phyloP scores from a whole-genome alignment of 2,888 invertebrate genomes.

The Priapulus caudatus region DNA sequence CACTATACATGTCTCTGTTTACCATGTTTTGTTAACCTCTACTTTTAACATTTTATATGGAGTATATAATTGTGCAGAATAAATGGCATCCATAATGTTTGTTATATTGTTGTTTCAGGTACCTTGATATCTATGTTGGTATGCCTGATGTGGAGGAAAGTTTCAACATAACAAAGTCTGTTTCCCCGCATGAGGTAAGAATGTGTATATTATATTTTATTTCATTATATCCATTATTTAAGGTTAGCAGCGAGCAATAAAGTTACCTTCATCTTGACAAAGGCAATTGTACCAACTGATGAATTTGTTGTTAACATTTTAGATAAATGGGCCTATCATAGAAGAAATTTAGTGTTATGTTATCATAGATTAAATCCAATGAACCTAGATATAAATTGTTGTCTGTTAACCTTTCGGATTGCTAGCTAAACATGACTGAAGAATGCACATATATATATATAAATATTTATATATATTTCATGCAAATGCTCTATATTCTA shows the following conservation, averaged over 20 bases:
- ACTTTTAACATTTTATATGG: too few relatives aligned
- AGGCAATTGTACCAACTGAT: neutral
- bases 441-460: too few relatives aligned
- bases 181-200: slow-evolving; percentile 67
- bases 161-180: slow-evolving; percentile 68
- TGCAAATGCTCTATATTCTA: too few relatives aligned
- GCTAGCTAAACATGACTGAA: too few relatives aligned
- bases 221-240: neutral
- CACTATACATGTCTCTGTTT: too few relatives aligned
- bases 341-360: neutral
- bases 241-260: neutral
- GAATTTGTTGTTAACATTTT: neutral
- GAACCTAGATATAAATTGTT: too few relatives aligned
- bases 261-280: neutral
- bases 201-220: neutral
- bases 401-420: too few relatives aligned
- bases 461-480: too few relatives aligned
- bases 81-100: too few relatives aligned
- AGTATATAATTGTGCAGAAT: too few relatives aligned
- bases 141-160: slow-evolving; percentile 88
- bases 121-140: slow-evolving; percentile 84
- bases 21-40: too few relatives aligned
- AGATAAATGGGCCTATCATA: neutral
- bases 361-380: too few relatives aligned
- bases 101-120: slow-evolving; percentile 47